Conservation (phyloP, 2,888 invertebrate genomes). For the Euzophera pinguis region DNA sequence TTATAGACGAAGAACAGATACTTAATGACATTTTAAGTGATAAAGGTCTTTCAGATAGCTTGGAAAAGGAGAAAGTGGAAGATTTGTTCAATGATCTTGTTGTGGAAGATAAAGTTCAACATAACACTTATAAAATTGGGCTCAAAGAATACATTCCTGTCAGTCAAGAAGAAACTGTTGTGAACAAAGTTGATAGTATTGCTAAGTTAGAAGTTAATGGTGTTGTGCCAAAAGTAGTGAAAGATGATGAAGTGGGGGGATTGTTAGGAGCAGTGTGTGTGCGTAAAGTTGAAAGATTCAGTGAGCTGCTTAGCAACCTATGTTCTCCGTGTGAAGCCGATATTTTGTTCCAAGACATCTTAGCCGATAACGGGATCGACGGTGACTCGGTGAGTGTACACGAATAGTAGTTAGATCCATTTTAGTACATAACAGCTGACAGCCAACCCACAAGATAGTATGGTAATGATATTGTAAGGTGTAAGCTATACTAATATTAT, state of each 20-base stretch:
- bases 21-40: constrained; percentile 61
- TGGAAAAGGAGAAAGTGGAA: constrained; percentile 60
- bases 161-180: constrained; percentile 40
- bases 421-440: too few relatives aligned
- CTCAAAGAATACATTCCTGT: constrained; percentile 56
- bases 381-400: constrained; percentile 35
- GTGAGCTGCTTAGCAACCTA: constrained; percentile 74
- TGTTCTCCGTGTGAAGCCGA: constrained; percentile 74
- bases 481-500: too few relatives aligned
- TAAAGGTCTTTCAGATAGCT: constrained; percentile 44
- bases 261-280: constrained; percentile 72
- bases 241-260: constrained; percentile 50
- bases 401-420: not conserved
- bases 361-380: constrained; percentile 66
- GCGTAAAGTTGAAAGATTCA: constrained; percentile 73
- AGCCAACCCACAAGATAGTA: too few relatives aligned
- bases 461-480: too few relatives aligned
- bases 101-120: constrained; percentile 39
- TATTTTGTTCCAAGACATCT: constrained; percentile 67
- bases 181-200: constrained; percentile 41
- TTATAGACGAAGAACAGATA: constrained; percentile 56
- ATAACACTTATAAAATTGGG: constrained; percentile 34
- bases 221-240: constrained; percentile 66
- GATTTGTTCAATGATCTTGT: constrained; percentile 64
- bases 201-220: constrained; percentile 54